phyloP scores from a whole-genome alignment of 2,888 invertebrate species.

The Chrysomela aeneicollis region DNA sequence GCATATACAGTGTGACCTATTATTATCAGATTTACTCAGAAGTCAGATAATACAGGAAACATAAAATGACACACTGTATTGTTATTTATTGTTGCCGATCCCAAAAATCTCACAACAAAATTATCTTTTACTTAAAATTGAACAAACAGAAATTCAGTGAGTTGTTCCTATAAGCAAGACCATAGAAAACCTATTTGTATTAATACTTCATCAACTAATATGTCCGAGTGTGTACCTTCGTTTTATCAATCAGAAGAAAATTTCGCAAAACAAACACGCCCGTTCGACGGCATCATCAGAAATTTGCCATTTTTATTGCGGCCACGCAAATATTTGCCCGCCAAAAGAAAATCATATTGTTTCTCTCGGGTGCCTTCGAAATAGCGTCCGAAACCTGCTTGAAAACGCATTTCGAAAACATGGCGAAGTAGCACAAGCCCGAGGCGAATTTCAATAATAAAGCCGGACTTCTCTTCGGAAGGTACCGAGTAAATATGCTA shows the following conservation, averaged over 20 bases:
- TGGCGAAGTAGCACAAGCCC: constrained; percentile 54
- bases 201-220: background rate
- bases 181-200: no score
- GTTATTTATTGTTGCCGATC: no score
- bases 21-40: no score
- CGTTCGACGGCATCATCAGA: background rate
- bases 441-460: constrained; percentile 55
- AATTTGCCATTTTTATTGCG: constrained; percentile 1
- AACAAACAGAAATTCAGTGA: no score
- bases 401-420: constrained; percentile 57
- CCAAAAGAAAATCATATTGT: background rate
- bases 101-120: no score
- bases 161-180: no score
- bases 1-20: no score
- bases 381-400: constrained; percentile 37
- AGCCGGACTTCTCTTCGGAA: constrained; percentile 49
- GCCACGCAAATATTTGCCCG: background rate
- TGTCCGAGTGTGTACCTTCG: background rate
- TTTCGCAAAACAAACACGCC: background rate
- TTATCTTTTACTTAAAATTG: no score
- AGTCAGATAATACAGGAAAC: no score
- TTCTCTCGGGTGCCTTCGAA: background rate
- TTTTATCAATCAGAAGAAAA: background rate
- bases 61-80: no score
- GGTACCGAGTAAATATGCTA: constrained; percentile 55